phyloP scores from a whole-genome alignment of 2,888 invertebrate species.

The Orthonevra nobilis region DNA sequence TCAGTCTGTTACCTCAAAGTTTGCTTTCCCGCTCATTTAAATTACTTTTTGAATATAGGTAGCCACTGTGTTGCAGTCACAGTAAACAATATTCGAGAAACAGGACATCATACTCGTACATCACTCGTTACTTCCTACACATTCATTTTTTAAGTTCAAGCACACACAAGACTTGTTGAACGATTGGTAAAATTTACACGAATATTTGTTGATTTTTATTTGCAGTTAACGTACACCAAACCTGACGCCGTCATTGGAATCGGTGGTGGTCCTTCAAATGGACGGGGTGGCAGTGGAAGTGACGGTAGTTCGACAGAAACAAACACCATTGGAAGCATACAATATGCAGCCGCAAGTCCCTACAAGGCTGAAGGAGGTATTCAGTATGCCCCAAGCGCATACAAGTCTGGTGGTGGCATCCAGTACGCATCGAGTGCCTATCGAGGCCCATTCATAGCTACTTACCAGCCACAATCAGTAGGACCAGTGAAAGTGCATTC shows the following conservation, averaged over 20 bases:
- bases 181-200: no score
- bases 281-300: background rate
- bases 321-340: no score
- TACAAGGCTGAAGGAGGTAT: constrained; percentile 11
- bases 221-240: constrained; percentile 28
- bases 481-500: constrained; percentile 63
- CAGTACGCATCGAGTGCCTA: constrained; percentile 71
- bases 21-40: no score
- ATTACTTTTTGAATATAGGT: no score
- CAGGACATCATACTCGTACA: no score
- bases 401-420: constrained; percentile 45
- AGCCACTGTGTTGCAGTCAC: no score
- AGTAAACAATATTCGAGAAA: no score
- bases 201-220: no score
- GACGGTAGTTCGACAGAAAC: constrained; percentile 1
- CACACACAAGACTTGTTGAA: background rate
- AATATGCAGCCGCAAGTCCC: background rate
- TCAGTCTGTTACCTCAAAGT: no score
- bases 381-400: constrained; percentile 27
- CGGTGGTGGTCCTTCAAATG: background rate
- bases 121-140: no score
- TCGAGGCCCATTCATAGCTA: constrained; percentile 63
- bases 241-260: constrained; percentile 20
- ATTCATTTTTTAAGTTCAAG: no score
- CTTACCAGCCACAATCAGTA: constrained; percentile 49